Base-by-base conservation (phyloP, 35 echinoderm and acorn worm genomes). In the Eucidaris tribuloides region DNA sequence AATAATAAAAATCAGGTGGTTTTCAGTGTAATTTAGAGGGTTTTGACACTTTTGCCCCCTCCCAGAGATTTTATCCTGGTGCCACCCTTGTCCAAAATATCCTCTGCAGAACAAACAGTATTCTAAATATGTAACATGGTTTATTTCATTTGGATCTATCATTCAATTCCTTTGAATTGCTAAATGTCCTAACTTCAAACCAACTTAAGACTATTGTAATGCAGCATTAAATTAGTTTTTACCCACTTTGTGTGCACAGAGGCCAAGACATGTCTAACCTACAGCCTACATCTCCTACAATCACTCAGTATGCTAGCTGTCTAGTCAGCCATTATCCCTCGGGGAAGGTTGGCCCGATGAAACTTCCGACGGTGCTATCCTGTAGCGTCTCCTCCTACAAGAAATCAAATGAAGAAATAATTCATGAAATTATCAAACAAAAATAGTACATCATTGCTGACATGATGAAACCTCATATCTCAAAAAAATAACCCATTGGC, bases 381-480 rank as follows among this genome's bases (percentile, higher is more conserved):
- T 54, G 77, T 91, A 91, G 28, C 88, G 36, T 76, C 81, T 84
- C 81, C 88, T 84, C 61, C 88, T 91, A 76, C 14, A 65, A 79
- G 68, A 20, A 72, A 52, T 44, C 34, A 71, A 72, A 38, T 29
- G 9, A 4, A 84, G 45, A 46, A 46, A 61, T 71, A n/a, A n/a
- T n/a, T n/a, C n/a, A n/a, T n/a, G n/a, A n/a, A n/a, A n/a, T n/a
- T n/a, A n/a, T n/a, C n/a, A n/a, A n/a, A n/a, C n/a, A n/a, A n/a
- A n/a, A n/a, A n/a, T n/a, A n/a, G n/a, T n/a, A n/a, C n/a, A n/a
- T n/a, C n/a, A n/a, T n/a, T n/a, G n/a, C n/a, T n/a, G n/a, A n/a
- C n/a, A n/a, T n/a, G n/a, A n/a, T 9, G 23, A 25, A 52, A 59
- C 30, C 30, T 59, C 18, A 22, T 59, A 20, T 5, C 2, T 1